These are phyloP conservation scores for Odontomachus brunneus DNA, from an alignment of 1,140 invertebrate genomes.

Conservation along the genomic window DNA sequence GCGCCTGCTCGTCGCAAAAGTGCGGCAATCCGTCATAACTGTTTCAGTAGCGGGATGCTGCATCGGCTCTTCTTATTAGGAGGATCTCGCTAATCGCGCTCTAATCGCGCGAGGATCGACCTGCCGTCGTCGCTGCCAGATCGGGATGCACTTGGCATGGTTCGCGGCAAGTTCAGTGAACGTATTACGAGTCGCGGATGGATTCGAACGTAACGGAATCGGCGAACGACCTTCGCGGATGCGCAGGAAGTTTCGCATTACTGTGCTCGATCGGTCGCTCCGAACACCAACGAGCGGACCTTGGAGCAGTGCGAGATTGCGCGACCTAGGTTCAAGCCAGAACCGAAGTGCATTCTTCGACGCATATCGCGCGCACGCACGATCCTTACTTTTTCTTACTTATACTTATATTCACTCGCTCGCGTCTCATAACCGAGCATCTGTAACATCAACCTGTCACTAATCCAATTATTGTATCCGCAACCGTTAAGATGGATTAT, in stretches of 20 bases:
- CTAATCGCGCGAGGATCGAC: constrained; percentile 5
- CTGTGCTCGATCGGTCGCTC: not conserved
- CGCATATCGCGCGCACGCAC: too few relatives aligned
- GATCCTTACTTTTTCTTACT: too few relatives aligned
- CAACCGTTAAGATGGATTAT: too few relatives aligned
- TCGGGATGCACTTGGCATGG: too few relatives aligned
- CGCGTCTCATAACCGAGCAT: too few relatives aligned
- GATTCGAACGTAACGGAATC: constrained; percentile 63
- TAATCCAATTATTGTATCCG: too few relatives aligned
- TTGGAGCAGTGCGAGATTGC: too few relatives aligned
- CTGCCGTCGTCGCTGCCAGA: not conserved
- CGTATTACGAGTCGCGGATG: constrained; percentile 54
- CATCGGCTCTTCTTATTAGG: constrained; percentile 79
- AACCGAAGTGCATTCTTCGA: too few relatives aligned
- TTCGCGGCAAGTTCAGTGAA: constrained; percentile 58
- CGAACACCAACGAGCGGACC: too few relatives aligned
- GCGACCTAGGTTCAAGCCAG: too few relatives aligned
- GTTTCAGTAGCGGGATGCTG: constrained; percentile 81
- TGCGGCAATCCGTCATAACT: constrained; percentile 79
- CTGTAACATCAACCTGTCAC: too few relatives aligned
- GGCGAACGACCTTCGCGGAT: constrained; percentile 58
- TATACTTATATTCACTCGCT: too few relatives aligned
- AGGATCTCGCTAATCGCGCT: constrained; percentile 77
- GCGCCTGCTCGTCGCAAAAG: not conserved
- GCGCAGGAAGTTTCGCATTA: constrained; percentile 14